Percentiles rank a stretch among this genome's conserved stretches.
Conservation (phyloP, 2,113 vertebrate species). For the Odontophorus gujanensis region DNA sequence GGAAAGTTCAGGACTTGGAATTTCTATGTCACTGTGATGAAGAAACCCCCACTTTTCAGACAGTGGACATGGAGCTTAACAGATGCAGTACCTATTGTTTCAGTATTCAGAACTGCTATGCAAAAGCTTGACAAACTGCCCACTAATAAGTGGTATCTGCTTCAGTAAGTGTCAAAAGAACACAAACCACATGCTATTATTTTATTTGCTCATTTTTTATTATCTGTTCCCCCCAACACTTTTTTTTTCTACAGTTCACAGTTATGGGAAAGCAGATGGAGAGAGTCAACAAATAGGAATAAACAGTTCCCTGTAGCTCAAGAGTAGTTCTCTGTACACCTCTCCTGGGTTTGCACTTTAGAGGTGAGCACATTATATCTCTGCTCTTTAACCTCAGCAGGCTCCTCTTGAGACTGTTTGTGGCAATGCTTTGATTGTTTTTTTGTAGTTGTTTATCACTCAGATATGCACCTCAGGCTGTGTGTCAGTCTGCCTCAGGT, state of each 20-base stretch:
- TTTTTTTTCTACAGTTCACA: background rate
- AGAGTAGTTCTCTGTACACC: background rate
- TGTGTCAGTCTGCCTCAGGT: slow-evolving; percentile 21
- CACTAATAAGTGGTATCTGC: background rate
- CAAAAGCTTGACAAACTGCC: background rate
- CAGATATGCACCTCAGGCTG: background rate
- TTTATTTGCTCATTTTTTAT: background rate
- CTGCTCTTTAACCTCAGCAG: background rate
- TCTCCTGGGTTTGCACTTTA: background rate
- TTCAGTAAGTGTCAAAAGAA: background rate
- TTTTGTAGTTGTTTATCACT: background rate
- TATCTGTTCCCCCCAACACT: background rate
- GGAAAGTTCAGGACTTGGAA: background rate
- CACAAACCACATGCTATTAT: background rate
- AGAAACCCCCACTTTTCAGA: background rate
- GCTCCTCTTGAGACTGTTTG: background rate
- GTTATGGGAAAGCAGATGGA: background rate
- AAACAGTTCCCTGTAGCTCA: background rate
- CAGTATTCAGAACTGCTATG: background rate
- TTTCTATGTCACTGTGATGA: background rate
- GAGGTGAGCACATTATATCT: background rate
- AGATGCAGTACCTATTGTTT: background rate
- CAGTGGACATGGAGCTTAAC: background rate
- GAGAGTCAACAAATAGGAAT: background rate
- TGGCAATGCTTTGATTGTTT: background rate